Evolutionary conservation across 2,113 vertebrate species (phyloP).

Genomic region (Burhinus bistriatus): DNA sequence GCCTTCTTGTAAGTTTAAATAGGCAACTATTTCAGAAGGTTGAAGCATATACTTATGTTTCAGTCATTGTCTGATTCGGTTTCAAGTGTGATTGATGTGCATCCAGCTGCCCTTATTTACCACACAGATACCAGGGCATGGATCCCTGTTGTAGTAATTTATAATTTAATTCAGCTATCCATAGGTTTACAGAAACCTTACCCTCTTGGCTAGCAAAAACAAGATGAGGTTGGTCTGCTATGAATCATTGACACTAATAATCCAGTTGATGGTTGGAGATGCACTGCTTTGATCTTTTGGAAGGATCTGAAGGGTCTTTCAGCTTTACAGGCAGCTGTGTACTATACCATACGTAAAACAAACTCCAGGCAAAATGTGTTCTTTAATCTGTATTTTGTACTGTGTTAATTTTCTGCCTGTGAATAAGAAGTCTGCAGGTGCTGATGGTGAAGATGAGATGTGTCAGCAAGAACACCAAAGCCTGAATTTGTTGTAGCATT

Average conservation of each 20-base stretch:
- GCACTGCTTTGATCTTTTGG: conserved; percentile 2
- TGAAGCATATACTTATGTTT: background rate
- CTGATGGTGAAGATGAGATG: background rate
- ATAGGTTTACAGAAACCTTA: background rate
- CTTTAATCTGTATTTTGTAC: background rate
- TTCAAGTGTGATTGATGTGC: conserved; percentile 20
- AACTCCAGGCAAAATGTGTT: background rate
- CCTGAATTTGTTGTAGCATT: background rate
- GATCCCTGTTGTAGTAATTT: background rate
- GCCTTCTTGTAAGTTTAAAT: background rate
- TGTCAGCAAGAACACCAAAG: background rate
- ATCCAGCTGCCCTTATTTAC: conserved; percentile 15
- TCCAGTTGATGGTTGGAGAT: background rate
- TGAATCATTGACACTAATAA: background rate
- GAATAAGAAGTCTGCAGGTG: background rate
- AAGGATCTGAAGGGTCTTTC: background rate
- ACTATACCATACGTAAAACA: background rate
- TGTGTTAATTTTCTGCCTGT: background rate
- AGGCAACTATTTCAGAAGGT: background rate
- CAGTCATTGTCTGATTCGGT: background rate
- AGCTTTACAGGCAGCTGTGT: background rate
- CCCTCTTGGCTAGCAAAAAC: background rate
- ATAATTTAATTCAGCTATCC: background rate
- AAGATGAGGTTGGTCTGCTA: background rate
- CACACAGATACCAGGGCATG: background rate